Conservation (phyloP, 2,113 vertebrate genomes). For the Willisornis vidua region DNA sequence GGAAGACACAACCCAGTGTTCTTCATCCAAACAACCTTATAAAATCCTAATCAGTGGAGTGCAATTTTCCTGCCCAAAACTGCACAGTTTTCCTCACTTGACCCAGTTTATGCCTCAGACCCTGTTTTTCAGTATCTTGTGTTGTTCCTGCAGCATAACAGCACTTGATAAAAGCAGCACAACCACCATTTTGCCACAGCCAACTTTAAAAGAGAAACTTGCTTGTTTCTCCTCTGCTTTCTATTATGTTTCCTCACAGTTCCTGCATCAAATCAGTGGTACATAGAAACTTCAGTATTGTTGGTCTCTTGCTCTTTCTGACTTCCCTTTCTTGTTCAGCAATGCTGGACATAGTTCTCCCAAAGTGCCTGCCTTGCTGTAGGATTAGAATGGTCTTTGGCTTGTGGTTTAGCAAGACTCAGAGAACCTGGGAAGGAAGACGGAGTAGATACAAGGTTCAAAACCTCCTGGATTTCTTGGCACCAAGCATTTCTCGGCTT, state of each 20-base stretch:
- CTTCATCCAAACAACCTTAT: not conserved
- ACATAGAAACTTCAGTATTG: not conserved
- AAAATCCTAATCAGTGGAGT: not conserved
- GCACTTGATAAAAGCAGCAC: not conserved
- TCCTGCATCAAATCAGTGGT: not conserved
- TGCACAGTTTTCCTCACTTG: not conserved
- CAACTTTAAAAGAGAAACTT: slow-evolving; percentile 1
- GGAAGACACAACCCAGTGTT: not conserved
- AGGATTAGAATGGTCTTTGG: not conserved
- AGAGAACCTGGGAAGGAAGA: not conserved
- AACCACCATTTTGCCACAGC: not conserved
- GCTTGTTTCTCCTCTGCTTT: not conserved
- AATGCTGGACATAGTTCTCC: not conserved
- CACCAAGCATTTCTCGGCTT: not conserved
- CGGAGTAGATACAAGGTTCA: not conserved
- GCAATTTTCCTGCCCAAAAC: not conserved
- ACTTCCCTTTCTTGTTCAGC: slow-evolving; percentile 31
- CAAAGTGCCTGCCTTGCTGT: fast-evolving
- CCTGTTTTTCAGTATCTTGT: not conserved
- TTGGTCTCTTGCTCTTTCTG: not conserved
- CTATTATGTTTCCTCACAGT: not conserved
- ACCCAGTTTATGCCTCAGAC: not conserved
- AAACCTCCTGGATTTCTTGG: not conserved
- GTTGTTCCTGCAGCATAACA: fast-evolving
- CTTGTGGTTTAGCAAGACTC: not conserved